Conservation (phyloP, 2,888 invertebrate species). For the Labia minor region DNA sequence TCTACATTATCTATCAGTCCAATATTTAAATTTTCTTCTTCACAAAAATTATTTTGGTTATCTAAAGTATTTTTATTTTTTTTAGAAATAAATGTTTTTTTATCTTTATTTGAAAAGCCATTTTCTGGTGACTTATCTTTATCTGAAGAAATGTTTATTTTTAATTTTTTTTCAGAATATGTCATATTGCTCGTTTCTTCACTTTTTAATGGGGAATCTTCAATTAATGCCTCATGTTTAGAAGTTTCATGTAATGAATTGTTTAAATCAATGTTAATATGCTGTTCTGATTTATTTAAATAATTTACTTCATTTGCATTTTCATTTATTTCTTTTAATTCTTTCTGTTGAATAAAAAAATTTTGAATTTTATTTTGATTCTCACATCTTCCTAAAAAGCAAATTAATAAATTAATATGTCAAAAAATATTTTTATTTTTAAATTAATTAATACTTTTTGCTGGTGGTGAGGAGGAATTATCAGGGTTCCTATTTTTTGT, state of each 20-base stretch:
- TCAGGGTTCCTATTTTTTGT: too few species aligned
- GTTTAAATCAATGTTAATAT: too few species aligned
- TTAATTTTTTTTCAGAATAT: neutral
- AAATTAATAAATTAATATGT: too few species aligned
- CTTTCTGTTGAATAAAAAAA: slow-evolving; percentile 37
- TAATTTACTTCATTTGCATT: slow-evolving; percentile 27
- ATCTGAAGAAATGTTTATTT: neutral
- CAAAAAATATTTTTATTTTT: neutral
- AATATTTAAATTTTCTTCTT: slow-evolving; percentile 27
- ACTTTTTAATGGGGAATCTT: slow-evolving; percentile 21
- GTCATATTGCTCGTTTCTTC: slow-evolving; percentile 30
- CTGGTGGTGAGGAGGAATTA: neutral
- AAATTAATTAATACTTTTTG: neutral
- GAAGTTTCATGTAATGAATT: too few species aligned
- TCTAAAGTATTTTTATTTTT: neutral
- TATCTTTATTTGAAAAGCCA: too few species aligned
- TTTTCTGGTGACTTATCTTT: neutral
- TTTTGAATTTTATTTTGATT: slow-evolving; percentile 30
- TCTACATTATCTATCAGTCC: slow-evolving; percentile 34
- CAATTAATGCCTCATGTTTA: too few species aligned
- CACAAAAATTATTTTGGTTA: neutral
- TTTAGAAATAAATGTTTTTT: too few species aligned
- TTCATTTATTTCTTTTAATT: slow-evolving; percentile 36
- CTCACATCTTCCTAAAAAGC: neutral
- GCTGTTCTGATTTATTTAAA: too few species aligned